Conservation (phyloP, 2,888 invertebrate genomes). For the Dioctria linearis region DNA sequence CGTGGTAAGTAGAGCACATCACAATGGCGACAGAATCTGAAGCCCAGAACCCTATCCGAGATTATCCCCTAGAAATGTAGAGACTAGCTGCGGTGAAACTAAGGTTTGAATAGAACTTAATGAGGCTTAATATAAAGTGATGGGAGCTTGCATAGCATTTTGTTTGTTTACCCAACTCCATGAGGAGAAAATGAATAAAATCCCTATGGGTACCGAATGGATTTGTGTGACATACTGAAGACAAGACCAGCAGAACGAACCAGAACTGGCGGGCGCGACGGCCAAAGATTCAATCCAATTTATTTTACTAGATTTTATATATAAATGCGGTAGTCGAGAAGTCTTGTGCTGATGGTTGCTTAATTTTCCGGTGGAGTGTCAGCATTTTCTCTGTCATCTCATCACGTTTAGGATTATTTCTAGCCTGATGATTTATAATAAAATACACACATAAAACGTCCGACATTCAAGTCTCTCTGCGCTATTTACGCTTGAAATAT, state of each 20-base stretch:
- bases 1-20: slow-evolving; percentile 48
- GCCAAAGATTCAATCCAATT: background rate
- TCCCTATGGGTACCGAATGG: background rate
- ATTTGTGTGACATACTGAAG: slow-evolving; percentile 37
- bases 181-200: slow-evolving; percentile 39
- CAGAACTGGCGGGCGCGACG: background rate
- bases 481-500: slow-evolving; percentile 17
- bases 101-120: slow-evolving; percentile 51
- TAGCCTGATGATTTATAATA: background rate
- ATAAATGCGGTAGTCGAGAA: slow-evolving; percentile 1
- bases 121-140: slow-evolving; percentile 53
- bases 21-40: slow-evolving; percentile 19
- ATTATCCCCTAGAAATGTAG: slow-evolving; percentile 47
- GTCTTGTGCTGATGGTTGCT: slow-evolving; percentile 46
- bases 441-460: too few relatives aligned
- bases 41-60: slow-evolving; percentile 13
- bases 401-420: slow-evolving; percentile 27
- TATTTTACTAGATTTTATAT: background rate
- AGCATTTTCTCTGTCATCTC: slow-evolving; percentile 29
- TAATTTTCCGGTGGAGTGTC: slow-evolving; percentile 50
- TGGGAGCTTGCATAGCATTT: slow-evolving; percentile 50
- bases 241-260: slow-evolving; percentile 24
- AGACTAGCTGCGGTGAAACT: slow-evolving; percentile 39
- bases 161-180: slow-evolving; percentile 47
- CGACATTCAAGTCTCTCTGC: slow-evolving; percentile 5